Evolutionary conservation across 92 coral and sea anemone genomes (phyloP).

Genomic region (Phenganax marumi): DNA sequence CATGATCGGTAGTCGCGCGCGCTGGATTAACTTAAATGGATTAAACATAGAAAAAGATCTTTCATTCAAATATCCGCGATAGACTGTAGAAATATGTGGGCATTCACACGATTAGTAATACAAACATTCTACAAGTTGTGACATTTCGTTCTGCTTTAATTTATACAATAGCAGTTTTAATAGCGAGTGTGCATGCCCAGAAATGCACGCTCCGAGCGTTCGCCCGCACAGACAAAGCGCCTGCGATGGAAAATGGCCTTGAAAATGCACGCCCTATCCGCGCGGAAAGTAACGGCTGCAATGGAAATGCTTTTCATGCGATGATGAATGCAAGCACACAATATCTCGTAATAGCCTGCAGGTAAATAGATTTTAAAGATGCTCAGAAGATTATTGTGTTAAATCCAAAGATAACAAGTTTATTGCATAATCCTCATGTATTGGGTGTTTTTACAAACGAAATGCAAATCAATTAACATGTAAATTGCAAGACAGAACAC

Average conservation of each 20-base stretch:
- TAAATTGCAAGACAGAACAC: neutral
- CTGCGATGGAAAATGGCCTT: neutral
- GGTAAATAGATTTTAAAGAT: neutral
- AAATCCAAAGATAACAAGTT: slow-evolving; percentile 1
- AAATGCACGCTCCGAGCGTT: no score
- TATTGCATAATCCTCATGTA: neutral
- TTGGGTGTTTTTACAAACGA: neutral
- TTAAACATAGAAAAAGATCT: no score
- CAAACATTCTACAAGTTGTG: no score
- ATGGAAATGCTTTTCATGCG: neutral
- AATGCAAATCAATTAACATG: neutral
- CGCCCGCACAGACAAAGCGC: neutral
- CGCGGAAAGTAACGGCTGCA: neutral
- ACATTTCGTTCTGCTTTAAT: no score
- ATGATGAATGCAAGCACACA: neutral
- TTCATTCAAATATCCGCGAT: no score
- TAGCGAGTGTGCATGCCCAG: no score
- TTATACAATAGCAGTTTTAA: no score
- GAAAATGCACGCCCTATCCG: neutral
- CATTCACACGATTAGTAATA: no score
- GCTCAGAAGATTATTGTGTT: neutral
- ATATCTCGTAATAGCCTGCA: neutral
- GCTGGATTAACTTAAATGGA: no score
- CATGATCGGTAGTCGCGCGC: no score
- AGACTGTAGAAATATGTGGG: no score